Evolutionary conservation across 2,113 vertebrate genomes (phyloP).

Genomic region (Ictidomys tridecemlineatus): DNA sequence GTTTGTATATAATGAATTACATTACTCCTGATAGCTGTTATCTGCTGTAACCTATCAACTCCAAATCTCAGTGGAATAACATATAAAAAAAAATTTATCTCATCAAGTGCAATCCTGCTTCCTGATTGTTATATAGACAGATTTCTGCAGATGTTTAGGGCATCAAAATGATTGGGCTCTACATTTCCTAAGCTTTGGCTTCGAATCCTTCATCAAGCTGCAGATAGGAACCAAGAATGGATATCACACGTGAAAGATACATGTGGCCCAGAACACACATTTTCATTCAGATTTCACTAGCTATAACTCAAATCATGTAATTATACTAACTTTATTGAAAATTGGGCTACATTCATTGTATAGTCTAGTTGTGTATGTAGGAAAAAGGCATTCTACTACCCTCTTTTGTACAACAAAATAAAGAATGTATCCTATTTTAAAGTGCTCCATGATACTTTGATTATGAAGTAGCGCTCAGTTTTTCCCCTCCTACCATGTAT

Average conservation of each 20-base stretch:
- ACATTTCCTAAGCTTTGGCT: neutral
- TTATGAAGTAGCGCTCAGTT: neutral
- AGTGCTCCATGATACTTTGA: neutral
- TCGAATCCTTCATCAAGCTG: neutral
- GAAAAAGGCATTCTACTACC: neutral
- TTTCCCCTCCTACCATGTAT: neutral
- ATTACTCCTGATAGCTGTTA: neutral
- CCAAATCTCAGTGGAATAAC: neutral
- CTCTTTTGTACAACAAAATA: neutral
- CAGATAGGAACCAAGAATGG: neutral
- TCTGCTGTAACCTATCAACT: neutral
- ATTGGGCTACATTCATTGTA: neutral
- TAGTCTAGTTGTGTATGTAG: neutral
- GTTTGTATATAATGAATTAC: neutral
- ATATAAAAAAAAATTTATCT: neutral
- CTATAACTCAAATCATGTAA: neutral
- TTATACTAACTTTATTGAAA: neutral
- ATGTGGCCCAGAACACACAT: neutral
- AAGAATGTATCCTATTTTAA: neutral
- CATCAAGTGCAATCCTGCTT: neutral
- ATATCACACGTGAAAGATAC: neutral
- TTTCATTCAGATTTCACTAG: neutral
- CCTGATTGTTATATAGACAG: neutral
- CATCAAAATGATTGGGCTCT: neutral
- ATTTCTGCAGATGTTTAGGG: neutral